phyloP scores from a whole-genome alignment of 1,140 invertebrate species.

The Drosophila athabasca region DNA sequence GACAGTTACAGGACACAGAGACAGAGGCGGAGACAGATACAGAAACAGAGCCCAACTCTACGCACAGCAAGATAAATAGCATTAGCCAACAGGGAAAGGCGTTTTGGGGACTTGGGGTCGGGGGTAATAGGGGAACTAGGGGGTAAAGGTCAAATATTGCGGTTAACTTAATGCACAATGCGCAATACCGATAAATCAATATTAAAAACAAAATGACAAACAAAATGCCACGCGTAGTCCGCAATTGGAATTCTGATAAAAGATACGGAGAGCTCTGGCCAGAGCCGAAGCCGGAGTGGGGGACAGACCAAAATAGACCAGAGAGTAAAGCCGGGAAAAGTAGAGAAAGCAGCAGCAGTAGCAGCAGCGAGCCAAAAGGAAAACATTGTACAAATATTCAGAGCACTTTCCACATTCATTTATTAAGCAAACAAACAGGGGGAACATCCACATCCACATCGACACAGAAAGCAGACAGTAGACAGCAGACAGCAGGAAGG shows the following conservation, averaged over 20 bases:
- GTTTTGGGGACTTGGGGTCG: too few relatives aligned
- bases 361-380: slow-evolving; percentile 14
- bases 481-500: slow-evolving; percentile 4
- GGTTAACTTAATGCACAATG: slow-evolving; percentile 57
- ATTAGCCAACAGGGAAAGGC: background rate
- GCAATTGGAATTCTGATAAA: slow-evolving; percentile 29
- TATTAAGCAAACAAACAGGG: slow-evolving; percentile 64
- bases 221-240: slow-evolving; percentile 48
- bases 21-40: too few relatives aligned
- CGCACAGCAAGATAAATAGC: slow-evolving; percentile 49
- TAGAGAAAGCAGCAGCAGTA: background rate
- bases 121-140: too few relatives aligned
- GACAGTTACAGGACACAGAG: too few relatives aligned
- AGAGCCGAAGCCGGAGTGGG: too few relatives aligned
- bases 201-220: slow-evolving; percentile 50
- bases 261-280: slow-evolving; percentile 8
- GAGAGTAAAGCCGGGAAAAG: too few relatives aligned
- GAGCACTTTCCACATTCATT: slow-evolving; percentile 68
- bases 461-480: background rate
- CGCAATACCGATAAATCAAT: slow-evolving; percentile 68
- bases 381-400: slow-evolving; percentile 69
- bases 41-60: slow-evolving; percentile 14
- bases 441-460: background rate
- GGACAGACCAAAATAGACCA: too few relatives aligned
- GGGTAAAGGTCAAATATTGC: slow-evolving; percentile 59